phyloP scores from a whole-genome alignment of 2,888 invertebrate genomes.

The Spodoptera exigua region DNA sequence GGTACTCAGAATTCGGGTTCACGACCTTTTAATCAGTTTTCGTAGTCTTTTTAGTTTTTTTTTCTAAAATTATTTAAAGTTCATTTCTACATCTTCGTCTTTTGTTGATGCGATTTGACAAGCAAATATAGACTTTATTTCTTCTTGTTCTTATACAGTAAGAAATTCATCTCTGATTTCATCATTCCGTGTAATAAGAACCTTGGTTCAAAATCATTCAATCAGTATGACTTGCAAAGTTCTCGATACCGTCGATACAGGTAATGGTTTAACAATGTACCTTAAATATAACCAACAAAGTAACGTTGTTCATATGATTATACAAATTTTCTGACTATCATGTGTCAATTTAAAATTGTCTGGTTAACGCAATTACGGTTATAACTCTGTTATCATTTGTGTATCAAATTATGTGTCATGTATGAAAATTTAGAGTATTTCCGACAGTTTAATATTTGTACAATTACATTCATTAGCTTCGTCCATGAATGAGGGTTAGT shows the following conservation, averaged over 20 bases:
- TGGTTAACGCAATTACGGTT: constrained; percentile 22
- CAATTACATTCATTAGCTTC: constrained; percentile 32
- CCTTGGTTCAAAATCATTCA: constrained; percentile 8
- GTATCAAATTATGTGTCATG: constrained; percentile 28
- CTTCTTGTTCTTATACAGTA: neutral
- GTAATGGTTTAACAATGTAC: constrained; percentile 25
- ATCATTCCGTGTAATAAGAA: constrained; percentile 12
- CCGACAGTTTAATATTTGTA: constrained; percentile 31
- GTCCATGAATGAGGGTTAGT: constrained; percentile 21
- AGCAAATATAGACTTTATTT: neutral
- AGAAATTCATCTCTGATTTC: neutral
- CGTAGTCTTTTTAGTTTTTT: neutral
- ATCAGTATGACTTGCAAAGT: constrained; percentile 44
- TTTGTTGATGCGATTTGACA: neutral
- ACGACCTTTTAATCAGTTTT: constrained; percentile 8
- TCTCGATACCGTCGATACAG: neutral
- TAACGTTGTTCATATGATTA: constrained; percentile 32
- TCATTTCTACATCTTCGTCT: neutral
- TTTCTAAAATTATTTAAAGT: neutral
- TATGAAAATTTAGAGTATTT: constrained; percentile 34
- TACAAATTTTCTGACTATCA: constrained; percentile 26
- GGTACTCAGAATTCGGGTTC: constrained; percentile 4
- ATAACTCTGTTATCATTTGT: constrained; percentile 31
- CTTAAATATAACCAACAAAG: constrained; percentile 18
- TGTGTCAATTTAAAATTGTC: constrained; percentile 24